These are phyloP conservation scores for Ammodytes marinus DNA, from an alignment of 2,113 vertebrate genomes.

Conservation along the genomic window DNA sequence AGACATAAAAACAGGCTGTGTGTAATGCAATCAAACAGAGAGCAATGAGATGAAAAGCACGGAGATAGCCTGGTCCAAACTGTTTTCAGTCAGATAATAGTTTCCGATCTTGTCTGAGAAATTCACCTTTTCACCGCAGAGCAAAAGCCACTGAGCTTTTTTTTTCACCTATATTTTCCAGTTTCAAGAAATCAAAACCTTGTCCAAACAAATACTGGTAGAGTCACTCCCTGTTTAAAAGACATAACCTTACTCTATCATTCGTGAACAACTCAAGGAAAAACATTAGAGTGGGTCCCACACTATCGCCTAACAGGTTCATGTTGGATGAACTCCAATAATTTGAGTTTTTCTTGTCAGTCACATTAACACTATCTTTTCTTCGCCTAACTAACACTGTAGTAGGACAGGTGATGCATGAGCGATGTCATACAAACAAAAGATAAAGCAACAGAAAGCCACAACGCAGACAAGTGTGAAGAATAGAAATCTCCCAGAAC, in stretches of 20 bases:
- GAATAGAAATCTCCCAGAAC: no score
- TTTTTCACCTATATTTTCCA: slow-evolving; percentile 10
- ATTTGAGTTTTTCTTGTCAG: background rate
- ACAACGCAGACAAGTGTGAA: no score
- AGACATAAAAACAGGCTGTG: background rate
- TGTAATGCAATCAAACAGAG: slow-evolving; percentile 3
- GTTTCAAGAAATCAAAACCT: slow-evolving; percentile 1
- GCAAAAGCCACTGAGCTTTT: slow-evolving; percentile 9
- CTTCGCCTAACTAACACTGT: no score
- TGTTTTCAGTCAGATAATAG: background rate
- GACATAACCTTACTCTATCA: background rate
- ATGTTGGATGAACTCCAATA: background rate
- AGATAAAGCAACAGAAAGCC: no score
- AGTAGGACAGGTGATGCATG: no score
- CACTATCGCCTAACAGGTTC: background rate
- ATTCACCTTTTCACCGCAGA: background rate
- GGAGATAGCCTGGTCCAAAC: background rate
- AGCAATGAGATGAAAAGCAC: slow-evolving; percentile 1
- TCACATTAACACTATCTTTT: background rate
- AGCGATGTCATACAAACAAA: no score
- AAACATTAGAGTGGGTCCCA: background rate
- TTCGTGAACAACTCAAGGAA: slow-evolving; percentile 1
- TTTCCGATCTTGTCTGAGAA: slow-evolving; percentile 16
- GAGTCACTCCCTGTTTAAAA: background rate
- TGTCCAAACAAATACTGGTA: background rate